Evolutionary conservation across 2,888 invertebrate species (phyloP), one percentile per base, ranked within the genome.

Genomic region (Drosophila rellima): DNA sequence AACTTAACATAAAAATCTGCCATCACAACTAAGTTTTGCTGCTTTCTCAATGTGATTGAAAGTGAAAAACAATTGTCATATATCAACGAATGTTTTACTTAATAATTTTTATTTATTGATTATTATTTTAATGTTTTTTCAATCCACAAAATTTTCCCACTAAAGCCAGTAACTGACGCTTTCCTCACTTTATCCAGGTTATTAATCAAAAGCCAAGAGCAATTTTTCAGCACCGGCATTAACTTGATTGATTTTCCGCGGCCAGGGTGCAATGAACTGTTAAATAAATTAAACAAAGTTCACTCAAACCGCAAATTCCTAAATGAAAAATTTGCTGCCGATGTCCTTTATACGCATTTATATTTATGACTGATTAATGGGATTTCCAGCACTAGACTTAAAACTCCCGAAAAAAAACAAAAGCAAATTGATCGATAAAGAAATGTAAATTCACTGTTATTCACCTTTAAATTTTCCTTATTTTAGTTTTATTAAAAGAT

Each of bases 241-340:
- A 69, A 37, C 37, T 57, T 54, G 52, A 65, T 65, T 57, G 54
- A 54, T 54, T 54, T 54, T 15, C 11, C 37, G 31, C 39, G 66
- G 37, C 42, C 18, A 31, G 26, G 10, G 42, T 18, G 37, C 37
- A 66, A 54, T 54, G 59, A 33, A 39, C 48, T 54, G 57, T 17
- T 54, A 52, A 66, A 54, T 54, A 54, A 59, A 59, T 68, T 57
- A 52, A 64, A 29, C 40, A 40, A 47, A 57, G 23, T 35, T 54
- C 56, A 15, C 17, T 35, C 33, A 39, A 50, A 33, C 42, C 68
- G 11, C 48, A 54, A 59, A 50, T 48, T 42, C 10, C 11, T 23
- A 48, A 59, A 59, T 66, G 66, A 66, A 54, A 50, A 26, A 39
- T 35, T 35, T 23, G 37, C 35, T 26, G 17, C 23, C 40, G 2